These are phyloP conservation scores for Drosophila sp. DNA, from an alignment of 1,140 invertebrate genomes.

Conservation along the genomic window DNA sequence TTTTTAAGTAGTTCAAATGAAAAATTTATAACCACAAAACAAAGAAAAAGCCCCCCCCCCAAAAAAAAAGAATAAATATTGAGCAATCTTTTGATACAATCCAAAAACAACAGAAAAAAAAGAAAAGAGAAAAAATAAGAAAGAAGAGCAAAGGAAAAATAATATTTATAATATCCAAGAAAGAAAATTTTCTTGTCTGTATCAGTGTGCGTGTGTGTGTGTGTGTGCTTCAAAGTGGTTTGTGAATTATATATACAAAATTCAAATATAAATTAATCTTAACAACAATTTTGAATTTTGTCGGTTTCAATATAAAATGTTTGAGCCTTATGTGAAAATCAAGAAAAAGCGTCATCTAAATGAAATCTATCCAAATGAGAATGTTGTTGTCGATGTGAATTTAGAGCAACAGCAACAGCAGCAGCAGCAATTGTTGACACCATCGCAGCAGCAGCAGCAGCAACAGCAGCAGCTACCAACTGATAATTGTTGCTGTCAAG, in stretches of 20 bases:
- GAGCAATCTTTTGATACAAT: slow-evolving; percentile 50
- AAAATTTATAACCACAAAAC: slow-evolving; percentile 51
- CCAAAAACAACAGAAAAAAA: slow-evolving; percentile 42
- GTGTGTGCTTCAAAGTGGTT: slow-evolving; percentile 27
- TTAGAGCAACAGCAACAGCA: slow-evolving; percentile 60
- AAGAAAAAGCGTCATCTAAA: slow-evolving; percentile 81
- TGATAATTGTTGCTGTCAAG: slow-evolving; percentile 78
- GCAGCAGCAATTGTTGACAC: slow-evolving; percentile 13
- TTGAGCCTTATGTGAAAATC: slow-evolving; percentile 82
- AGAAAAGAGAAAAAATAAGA: slow-evolving; percentile 26
- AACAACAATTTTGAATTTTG: slow-evolving; percentile 30
- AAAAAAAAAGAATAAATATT: slow-evolving; percentile 16
- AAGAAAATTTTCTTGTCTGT: slow-evolving; percentile 18
- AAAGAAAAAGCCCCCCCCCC: slow-evolving; percentile 22
- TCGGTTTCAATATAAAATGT: slow-evolving; percentile 66
- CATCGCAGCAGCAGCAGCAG: slow-evolving; percentile 33
- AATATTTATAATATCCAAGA: slow-evolving; percentile 35
- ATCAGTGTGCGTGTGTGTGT: slow-evolving; percentile 24
- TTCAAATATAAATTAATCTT: slow-evolving; percentile 24
- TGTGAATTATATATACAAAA: slow-evolving; percentile 29
- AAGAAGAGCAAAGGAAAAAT: slow-evolving; percentile 12
- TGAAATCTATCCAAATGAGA: slow-evolving; percentile 76
- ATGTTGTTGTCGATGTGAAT: slow-evolving; percentile 61
- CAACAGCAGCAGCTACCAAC: slow-evolving; percentile 31
- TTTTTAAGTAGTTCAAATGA: slow-evolving; percentile 41